These are phyloP conservation scores for Australoheros scitulus DNA, from an alignment of 2,113 vertebrate species.

Conservation along the genomic window DNA sequence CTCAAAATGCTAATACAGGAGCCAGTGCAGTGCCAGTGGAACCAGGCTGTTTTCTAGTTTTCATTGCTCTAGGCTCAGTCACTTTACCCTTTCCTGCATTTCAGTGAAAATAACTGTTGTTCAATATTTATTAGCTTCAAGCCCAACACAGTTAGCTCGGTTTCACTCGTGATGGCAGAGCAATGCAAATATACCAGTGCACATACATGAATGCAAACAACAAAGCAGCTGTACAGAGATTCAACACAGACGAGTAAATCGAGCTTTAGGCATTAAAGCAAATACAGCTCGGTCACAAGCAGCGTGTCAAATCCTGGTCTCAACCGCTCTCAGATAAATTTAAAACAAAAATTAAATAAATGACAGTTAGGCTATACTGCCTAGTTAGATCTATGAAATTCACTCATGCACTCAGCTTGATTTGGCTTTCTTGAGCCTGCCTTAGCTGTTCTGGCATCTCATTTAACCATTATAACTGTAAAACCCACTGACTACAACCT, in stretches of 20 bases:
- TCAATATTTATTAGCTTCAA: neutral
- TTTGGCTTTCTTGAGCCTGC: neutral
- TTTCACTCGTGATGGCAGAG: neutral
- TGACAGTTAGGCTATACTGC: neutral
- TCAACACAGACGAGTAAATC: neutral
- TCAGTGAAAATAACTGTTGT: neutral
- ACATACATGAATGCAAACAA: too few relatives aligned
- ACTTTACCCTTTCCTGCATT: neutral
- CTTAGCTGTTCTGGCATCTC: neutral
- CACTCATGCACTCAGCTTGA: neutral
- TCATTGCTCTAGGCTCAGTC: neutral
- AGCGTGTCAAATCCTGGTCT: neutral
- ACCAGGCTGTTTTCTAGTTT: neutral
- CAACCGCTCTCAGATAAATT: rapidly evolving
- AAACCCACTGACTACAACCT: neutral
- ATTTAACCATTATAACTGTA: neutral
- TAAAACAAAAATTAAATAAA: neutral
- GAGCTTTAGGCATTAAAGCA: neutral
- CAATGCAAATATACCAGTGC: neutral
- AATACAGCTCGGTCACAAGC: rapidly evolving
- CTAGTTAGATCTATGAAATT: neutral
- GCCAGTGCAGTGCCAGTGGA: neutral
- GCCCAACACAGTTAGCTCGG: neutral
- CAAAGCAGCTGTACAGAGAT: neutral
- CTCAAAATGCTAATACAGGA: neutral